Base-by-base conservation (phyloP, 2,113 vertebrate species). In the Charadrius vociferus region DNA sequence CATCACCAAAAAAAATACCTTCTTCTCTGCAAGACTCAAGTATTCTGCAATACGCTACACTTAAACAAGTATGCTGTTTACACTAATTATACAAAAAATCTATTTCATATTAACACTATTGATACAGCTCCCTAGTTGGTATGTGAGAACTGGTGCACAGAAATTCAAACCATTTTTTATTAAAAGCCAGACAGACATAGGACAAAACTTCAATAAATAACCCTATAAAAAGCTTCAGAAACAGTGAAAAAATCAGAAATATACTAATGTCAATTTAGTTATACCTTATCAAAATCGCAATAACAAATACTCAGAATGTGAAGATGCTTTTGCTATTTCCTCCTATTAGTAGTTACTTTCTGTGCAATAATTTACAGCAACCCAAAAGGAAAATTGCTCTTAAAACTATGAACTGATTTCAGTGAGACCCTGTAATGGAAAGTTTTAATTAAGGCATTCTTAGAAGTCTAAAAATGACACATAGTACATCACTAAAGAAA, bases 101-200 rank as follows among this genome's bases (percentile, higher is more conserved):
- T 23, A 63, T 50, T 74, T 50, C 12, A 3, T 10, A 34, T 17
- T 19, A 55, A 10, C 5, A 4, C 37, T 87, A 39, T 1, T 14
- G 1, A 61, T n/a, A 47, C 0, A 41, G 23, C 12, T 81, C 30
- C 36, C n/a, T 34, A 37, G 24, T 0, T 34, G 34, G 21, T 15
- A 67, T 1, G 2, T 27, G 22, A 84, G 67, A 73, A 70, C 16
- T 13, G 3, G 4, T 12, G 6, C 23, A 89, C 10, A 63, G 15
- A 71, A 63, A 85, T 6, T 41, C 16, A 47, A 52, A 66, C 1
- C 6, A 7, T 29, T 27, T 90, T 89, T 61, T 68, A 73, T 71
- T 87, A 58, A 12, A 81, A 59, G 6, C 26, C 84, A 79, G 9
- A 2, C 29, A 63, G 2, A 32, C 13, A 39, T 1, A 81, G 18